Evolutionary conservation across 2,888 invertebrate species (phyloP).

Genomic region (Luffia ferchaultella): DNA sequence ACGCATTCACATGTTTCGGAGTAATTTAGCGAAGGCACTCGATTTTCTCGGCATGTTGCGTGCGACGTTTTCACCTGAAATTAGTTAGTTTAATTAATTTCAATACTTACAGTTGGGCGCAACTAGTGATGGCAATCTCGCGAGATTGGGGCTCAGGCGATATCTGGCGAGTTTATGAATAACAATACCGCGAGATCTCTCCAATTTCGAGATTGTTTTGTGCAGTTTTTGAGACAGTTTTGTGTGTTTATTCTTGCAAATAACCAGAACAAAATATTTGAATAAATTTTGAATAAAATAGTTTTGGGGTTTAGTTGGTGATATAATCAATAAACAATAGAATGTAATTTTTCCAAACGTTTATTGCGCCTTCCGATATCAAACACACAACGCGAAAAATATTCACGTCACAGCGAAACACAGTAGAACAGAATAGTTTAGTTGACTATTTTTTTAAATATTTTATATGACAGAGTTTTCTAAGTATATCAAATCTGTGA

Average conservation of each 20-base stretch:
- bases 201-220: neutral
- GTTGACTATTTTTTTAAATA: no score
- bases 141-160: constrained; percentile 2
- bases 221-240: neutral
- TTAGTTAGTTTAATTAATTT: no score
- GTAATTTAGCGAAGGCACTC: constrained; percentile 76
- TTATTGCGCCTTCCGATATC: no score
- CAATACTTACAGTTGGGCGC: neutral
- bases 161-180: constrained; percentile 5
- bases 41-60: constrained; percentile 71
- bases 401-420: no score
- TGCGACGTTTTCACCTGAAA: constrained; percentile 79
- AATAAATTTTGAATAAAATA: neutral
- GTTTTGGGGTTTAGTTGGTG: no score
- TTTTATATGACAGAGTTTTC: no score
- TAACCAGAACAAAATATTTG: neutral
- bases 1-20: constrained; percentile 84
- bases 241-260: neutral
- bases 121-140: neutral
- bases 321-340: no score
- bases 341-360: no score
- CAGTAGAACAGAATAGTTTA: no score
- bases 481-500: no score
- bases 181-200: neutral
- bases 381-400: no score